Conservation (phyloP, 2,888 invertebrate species). For the Fragum fragum region DNA sequence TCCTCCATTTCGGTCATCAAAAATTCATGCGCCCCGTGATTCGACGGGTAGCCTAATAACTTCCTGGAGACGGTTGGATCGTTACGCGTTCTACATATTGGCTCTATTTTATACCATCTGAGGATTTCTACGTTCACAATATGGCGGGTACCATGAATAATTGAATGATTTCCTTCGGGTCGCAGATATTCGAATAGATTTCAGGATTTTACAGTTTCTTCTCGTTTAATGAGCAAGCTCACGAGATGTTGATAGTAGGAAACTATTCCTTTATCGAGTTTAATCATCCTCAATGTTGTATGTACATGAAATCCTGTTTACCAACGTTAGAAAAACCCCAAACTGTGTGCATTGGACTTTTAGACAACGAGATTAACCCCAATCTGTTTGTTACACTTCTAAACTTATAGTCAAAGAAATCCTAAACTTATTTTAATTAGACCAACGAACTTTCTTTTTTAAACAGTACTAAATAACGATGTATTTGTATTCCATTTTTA, state of each 20-base stretch:
- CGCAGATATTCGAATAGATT: slow-evolving; percentile 61
- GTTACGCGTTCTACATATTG: slow-evolving; percentile 60
- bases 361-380: too few relatives aligned
- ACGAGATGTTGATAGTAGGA: slow-evolving; percentile 38
- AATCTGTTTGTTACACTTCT: too few relatives aligned
- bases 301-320: slow-evolving; percentile 11
- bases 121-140: slow-evolving; percentile 63
- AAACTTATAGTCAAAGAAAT: too few relatives aligned
- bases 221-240: slow-evolving; percentile 53
- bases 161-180: slow-evolving; percentile 56
- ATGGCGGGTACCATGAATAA: slow-evolving; percentile 67
- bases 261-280: slow-evolving; percentile 16
- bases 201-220: slow-evolving; percentile 54
- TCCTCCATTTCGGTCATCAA: slow-evolving; percentile 67
- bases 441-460: too few relatives aligned
- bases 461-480: too few relatives aligned
- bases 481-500: too few relatives aligned
- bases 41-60: slow-evolving; percentile 65
- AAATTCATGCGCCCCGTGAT: slow-evolving; percentile 68
- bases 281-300: slow-evolving; percentile 20
- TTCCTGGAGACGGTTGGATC: slow-evolving; percentile 56
- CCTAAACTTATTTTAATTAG: too few relatives aligned
- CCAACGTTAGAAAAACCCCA: neutral
- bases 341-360: too few relatives aligned
- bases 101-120: slow-evolving; percentile 64